Conservation (phyloP, 2,888 invertebrate genomes). For the Drosophila kambysellisi region DNA sequence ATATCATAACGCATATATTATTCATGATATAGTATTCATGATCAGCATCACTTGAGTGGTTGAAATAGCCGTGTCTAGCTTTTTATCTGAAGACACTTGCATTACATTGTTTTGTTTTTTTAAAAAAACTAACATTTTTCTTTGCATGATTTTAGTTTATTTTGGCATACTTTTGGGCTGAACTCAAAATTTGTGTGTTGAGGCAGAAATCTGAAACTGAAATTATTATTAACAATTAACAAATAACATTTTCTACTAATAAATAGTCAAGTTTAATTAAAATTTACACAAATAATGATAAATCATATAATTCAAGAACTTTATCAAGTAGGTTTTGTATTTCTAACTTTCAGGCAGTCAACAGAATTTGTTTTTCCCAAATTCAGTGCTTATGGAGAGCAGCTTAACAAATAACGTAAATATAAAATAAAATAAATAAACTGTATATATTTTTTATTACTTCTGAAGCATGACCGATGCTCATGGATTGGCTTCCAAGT, state of each 20-base stretch:
- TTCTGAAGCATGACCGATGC: conserved; percentile 6
- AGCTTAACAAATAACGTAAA: too few relatives aligned
- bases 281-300: neutral
- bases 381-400: neutral
- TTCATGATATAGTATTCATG: too few relatives aligned
- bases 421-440: neutral
- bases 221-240: too few relatives aligned
- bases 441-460: neutral
- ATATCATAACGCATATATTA: neutral
- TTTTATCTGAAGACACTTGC: too few relatives aligned
- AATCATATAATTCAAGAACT: neutral
- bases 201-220: neutral
- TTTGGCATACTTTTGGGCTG: conserved; percentile 1
- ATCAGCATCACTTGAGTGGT: neutral
- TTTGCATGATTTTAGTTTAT: neutral
- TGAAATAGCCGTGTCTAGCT: neutral
- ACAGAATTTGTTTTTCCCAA: neutral
- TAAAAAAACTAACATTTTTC: neutral
- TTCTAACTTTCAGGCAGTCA: neutral
- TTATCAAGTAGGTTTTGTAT: neutral
- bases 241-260: neutral
- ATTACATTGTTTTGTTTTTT: neutral
- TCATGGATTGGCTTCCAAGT: neutral
- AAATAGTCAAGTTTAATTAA: neutral
- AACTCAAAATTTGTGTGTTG: too few relatives aligned